These are phyloP conservation scores for Gymnorhina tibicen DNA, from an alignment of 2,113 vertebrate species.

Conservation along the genomic window DNA sequence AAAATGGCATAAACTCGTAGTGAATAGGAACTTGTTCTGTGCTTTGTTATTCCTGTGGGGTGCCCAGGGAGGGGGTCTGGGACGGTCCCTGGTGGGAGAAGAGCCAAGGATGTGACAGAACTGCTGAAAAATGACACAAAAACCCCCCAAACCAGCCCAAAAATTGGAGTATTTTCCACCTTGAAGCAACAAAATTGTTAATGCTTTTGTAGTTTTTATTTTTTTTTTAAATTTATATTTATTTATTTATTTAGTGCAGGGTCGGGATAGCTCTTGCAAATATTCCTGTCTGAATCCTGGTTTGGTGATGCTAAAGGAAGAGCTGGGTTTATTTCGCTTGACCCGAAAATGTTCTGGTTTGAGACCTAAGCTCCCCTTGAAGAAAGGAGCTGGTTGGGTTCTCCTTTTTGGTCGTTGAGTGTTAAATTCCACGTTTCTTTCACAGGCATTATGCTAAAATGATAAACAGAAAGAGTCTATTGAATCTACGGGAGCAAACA, in stretches of 20 bases:
- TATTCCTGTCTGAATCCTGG: background rate
- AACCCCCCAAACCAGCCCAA: background rate
- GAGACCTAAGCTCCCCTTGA: background rate
- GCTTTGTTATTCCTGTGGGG: background rate
- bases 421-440: background rate
- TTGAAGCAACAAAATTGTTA: background rate
- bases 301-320: background rate
- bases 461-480: background rate
- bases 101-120: rapidly evolving
- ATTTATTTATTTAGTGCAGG: background rate
- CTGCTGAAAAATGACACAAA: background rate
- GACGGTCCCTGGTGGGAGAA: background rate
- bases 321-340: background rate
- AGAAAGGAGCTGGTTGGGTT: background rate
- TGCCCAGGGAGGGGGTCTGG: background rate
- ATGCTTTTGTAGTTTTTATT: background rate
- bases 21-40: background rate
- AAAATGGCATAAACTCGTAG: background rate
- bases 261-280: no score
- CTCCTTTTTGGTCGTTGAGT: background rate
- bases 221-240: background rate
- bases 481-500: background rate
- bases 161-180: background rate
- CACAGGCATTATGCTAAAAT: background rate
- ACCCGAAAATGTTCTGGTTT: background rate